Evolutionary conservation across 2,797 vertebrate species (phyloP).

Genomic region (Odontamblyopus rebecca): DNA sequence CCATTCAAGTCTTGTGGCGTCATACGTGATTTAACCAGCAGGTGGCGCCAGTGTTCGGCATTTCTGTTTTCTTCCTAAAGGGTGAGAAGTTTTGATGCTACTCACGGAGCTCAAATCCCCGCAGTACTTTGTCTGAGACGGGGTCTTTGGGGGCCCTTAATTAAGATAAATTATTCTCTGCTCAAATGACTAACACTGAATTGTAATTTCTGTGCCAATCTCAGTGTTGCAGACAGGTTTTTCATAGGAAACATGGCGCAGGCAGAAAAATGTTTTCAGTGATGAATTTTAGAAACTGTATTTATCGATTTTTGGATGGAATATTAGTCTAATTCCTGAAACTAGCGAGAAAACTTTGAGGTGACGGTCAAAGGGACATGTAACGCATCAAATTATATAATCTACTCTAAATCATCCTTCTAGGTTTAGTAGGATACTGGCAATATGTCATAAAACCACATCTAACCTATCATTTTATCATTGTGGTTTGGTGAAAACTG

Average conservation of each 20-base stretch:
- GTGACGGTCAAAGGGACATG: neutral
- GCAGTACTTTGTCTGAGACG: neutral
- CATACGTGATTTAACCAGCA: neutral
- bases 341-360: neutral
- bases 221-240: neutral
- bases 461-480: neutral
- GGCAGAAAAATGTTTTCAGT: neutral
- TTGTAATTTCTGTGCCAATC: neutral
- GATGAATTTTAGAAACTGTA: neutral
- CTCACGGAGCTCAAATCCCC: neutral
- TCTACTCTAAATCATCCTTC: neutral
- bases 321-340: too few species aligned
- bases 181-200: slow-evolving; percentile 1
- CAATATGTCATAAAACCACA: neutral
- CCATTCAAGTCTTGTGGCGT: neutral
- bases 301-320: neutral
- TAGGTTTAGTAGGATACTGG: too few species aligned
- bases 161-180: neutral
- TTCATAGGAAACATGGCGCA: too few species aligned
- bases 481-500: neutral
- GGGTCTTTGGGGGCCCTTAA: neutral
- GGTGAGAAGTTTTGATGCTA: neutral
- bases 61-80: neutral
- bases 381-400: neutral
- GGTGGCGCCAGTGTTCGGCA: slow-evolving; percentile 1